Base-by-base conservation (phyloP, 2,888 invertebrate genomes). In the Hydraecia micacea region DNA sequence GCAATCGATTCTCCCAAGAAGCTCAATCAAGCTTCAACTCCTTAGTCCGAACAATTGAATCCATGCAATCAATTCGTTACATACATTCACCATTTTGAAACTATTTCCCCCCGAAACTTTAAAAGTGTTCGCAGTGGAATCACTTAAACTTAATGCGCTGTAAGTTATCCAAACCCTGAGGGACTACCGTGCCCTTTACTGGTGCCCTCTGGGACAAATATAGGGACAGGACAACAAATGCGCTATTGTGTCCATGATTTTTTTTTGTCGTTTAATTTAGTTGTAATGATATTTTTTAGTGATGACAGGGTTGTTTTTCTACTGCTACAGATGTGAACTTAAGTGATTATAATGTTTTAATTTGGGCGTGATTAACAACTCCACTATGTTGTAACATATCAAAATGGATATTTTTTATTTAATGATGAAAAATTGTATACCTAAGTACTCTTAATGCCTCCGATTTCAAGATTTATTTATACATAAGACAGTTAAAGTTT, bases 91-190 rank as follows among this genome's bases (percentile, higher is more conserved):
- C 79, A 80, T 87, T 88, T 80, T 84, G 84, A 83, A 75, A 82
- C 72, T 66, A 73, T 76, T 83, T 84, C 88, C 85, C 87, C 84
- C 87, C 83, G 87, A 88, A 92, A 95, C 91, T 95, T 95, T 93
- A 92, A 95, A 95, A 95, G 94, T 90, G 87, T 92, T 92, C 91
- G 89, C 88, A 92, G 91, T 88, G 82, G 92, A 94, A 96, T 95
- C 96, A 96, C 96, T 96, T 96, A 95, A 95, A 95, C 94, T 94
- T 94, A 96, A 96, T 95, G 94, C 93, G 91, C 91, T 93, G 94
- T 94, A 95, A 95, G 93, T 95, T 94, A 94, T 94, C 92, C 93
- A 77, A 77, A 88, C 91, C 92, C 92, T 80, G 13, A 88, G 94
- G 94, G 92, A 83, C 77, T 58, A 69, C 85, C 18, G 77, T 88